phyloP scores from a whole-genome alignment of 2,888 invertebrate genomes.

The Melanchra persicariae region DNA sequence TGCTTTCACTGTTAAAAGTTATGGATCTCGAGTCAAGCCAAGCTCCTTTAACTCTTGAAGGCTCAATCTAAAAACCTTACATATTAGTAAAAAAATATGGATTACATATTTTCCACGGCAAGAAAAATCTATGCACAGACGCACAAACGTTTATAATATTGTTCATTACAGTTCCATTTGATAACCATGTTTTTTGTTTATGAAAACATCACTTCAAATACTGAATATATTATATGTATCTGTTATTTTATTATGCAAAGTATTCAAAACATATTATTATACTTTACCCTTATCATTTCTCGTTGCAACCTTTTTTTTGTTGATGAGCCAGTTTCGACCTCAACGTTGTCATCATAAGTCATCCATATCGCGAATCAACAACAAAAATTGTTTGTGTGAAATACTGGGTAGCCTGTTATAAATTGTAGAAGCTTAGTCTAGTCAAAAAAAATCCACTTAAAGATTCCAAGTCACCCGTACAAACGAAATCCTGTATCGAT shows the following conservation, averaged over 20 bases:
- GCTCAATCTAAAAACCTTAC: too few species aligned
- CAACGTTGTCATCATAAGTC: too few species aligned
- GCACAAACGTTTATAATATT: neutral
- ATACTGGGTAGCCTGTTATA: neutral
- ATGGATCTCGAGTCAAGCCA: too few species aligned
- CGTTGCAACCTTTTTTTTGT: neutral
- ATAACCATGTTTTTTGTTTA: neutral
- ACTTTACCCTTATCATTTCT: neutral
- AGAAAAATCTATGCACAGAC: neutral
- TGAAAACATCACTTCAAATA: neutral
- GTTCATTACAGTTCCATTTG: neutral
- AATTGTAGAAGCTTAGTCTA: neutral
- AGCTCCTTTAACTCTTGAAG: too few species aligned
- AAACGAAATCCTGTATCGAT: neutral
- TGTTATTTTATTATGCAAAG: conserved; percentile 1
- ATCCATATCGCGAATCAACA: neutral
- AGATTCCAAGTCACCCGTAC: neutral
- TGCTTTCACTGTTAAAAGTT: too few species aligned
- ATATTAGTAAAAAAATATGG: too few species aligned
- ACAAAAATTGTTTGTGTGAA: neutral
- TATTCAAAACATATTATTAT: neutral
- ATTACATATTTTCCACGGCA: neutral
- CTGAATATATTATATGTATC: neutral
- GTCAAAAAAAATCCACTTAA: neutral
- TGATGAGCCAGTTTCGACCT: neutral